Conservation (phyloP, 2,888 invertebrate genomes). For the Augiades crinisus region DNA sequence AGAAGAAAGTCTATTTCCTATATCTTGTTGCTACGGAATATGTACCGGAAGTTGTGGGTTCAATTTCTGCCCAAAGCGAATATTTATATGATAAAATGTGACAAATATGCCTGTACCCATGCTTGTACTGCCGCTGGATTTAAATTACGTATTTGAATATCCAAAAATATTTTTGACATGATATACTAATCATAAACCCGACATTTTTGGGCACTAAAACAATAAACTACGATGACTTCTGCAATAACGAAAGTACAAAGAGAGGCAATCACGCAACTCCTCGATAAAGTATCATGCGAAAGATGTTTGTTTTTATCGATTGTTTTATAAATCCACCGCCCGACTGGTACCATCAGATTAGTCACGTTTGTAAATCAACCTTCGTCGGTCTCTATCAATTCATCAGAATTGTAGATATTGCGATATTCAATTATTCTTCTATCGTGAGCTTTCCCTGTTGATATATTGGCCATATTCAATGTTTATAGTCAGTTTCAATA, state of each 20-base stretch:
- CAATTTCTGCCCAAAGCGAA: too few relatives aligned
- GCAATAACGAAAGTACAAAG: background rate
- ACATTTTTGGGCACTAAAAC: background rate
- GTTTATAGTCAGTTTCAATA: too few relatives aligned
- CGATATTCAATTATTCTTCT: background rate
- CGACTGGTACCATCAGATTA: conserved; percentile 45
- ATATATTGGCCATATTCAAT: background rate
- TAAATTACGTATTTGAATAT: too few relatives aligned
- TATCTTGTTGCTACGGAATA: too few relatives aligned
- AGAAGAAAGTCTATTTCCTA: too few relatives aligned
- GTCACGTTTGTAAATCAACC: background rate
- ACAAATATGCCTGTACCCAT: too few relatives aligned
- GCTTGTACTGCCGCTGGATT: too few relatives aligned
- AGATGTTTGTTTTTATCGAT: conserved; percentile 63
- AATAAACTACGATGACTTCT: background rate
- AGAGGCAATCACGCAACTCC: conserved; percentile 50
- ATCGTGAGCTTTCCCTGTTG: background rate
- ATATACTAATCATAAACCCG: too few relatives aligned
- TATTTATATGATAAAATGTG: too few relatives aligned
- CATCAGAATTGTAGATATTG: conserved; percentile 8
- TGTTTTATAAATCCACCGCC: conserved; percentile 41
- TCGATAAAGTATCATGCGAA: conserved; percentile 61
- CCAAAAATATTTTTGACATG: too few relatives aligned
- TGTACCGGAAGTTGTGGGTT: too few relatives aligned
- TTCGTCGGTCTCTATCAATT: background rate